Percentiles rank a stretch among this genome's conserved stretches.
phyloP scores from a whole-genome alignment of 2,888 invertebrate species.

The Ptilodon capucinus region DNA sequence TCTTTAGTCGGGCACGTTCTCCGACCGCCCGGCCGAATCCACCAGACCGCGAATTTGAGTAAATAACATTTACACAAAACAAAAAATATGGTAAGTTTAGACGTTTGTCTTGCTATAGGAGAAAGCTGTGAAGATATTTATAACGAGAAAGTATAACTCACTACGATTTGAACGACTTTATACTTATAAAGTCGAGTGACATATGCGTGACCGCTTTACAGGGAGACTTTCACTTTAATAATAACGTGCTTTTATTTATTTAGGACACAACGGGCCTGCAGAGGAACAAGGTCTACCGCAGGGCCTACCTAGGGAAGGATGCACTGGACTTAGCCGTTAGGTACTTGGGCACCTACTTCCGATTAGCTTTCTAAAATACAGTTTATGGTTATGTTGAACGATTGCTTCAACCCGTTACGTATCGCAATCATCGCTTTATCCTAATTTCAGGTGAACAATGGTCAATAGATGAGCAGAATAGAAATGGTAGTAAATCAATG shows the following conservation, averaged over 20 bases:
- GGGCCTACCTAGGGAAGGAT: background rate
- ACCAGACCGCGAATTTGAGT: slow-evolving; percentile 24
- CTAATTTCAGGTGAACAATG: slow-evolving; percentile 48
- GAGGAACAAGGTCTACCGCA: slow-evolving; percentile 1
- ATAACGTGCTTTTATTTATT: slow-evolving; percentile 2
- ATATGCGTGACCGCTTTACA: slow-evolving; percentile 19
- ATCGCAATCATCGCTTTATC: slow-evolving; percentile 46
- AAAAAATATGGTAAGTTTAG: slow-evolving; percentile 19
- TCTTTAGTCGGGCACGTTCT: slow-evolving; percentile 36
- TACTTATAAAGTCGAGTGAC: slow-evolving; percentile 11
- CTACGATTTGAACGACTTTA: slow-evolving; percentile 13
- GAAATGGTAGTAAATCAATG: slow-evolving; percentile 65
- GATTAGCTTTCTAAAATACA: background rate
- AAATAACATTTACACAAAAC: slow-evolving; percentile 25
- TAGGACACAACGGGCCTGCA: background rate
- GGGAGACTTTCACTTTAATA: slow-evolving; percentile 25
- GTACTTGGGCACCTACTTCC: background rate
- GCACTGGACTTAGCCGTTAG: too few relatives aligned
- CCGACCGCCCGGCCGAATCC: slow-evolving; percentile 22
- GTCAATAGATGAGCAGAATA: slow-evolving; percentile 53
- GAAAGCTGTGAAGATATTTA: slow-evolving; percentile 13
- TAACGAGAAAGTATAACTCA: slow-evolving; percentile 1
- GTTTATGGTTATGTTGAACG: background rate
- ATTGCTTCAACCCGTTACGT: slow-evolving; percentile 14
- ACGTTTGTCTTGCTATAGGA: too few relatives aligned